Percentiles rank a stretch among this genome's conserved stretches.
These are phyloP conservation scores for Sigmodon hispidus DNA, from an alignment of 2,113 vertebrate species.

Conservation along the genomic window DNA sequence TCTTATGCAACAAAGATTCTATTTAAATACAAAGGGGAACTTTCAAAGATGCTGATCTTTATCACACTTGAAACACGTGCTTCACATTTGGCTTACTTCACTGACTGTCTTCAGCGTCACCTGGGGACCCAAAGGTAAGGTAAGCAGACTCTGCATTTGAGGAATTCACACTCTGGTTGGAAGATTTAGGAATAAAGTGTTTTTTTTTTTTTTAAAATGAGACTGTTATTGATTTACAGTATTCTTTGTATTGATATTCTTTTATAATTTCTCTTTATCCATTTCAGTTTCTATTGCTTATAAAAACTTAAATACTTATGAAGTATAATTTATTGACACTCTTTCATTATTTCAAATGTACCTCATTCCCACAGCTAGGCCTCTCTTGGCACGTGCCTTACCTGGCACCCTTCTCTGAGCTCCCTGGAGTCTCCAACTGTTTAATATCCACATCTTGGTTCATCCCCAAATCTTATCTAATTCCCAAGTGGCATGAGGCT, in stretches of 20 bases:
- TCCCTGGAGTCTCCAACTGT: neutral
- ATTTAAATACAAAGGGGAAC: conserved; percentile 33
- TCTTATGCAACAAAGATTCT: conserved; percentile 44
- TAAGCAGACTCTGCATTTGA: neutral
- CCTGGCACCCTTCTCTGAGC: neutral
- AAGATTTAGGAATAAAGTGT: conserved; percentile 41
- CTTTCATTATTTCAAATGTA: neutral
- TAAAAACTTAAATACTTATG: neutral
- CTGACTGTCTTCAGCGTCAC: conserved; percentile 6
- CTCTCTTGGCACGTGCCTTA: neutral
- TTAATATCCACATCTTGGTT: neutral
- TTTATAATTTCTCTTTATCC: neutral
- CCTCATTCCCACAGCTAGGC: neutral
- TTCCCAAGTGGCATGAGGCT: neutral
- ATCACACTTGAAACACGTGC: neutral
- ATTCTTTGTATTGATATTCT: neutral
- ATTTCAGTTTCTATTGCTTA: neutral
- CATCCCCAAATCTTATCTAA: neutral
- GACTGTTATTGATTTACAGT: neutral
- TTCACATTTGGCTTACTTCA: neutral
- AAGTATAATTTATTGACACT: neutral
- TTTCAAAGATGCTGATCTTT: neutral
- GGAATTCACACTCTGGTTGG: neutral
- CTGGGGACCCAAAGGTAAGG: conserved; percentile 11
- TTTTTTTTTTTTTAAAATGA: conserved; percentile 10